Conservation (phyloP, 2,888 invertebrate genomes). For the Megaustenia siamemsis region DNA sequence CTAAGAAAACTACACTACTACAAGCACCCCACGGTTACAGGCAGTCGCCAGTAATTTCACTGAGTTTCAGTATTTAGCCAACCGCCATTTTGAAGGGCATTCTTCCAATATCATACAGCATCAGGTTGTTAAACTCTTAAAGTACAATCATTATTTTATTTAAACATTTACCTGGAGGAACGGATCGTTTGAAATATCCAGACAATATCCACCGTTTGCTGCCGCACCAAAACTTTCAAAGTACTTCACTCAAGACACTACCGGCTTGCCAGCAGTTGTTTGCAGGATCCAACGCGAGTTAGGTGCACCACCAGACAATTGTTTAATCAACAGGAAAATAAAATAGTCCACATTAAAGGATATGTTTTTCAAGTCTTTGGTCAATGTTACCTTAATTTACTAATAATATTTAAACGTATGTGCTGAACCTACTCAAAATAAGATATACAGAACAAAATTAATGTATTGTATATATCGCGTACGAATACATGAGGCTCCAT, state of each 20-base stretch:
- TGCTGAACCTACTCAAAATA: not conserved
- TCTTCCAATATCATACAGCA: conserved; percentile 11
- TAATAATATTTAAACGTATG: not conserved
- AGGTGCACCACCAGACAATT: not conserved
- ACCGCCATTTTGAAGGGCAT: conserved; percentile 47
- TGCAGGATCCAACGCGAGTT: conserved; percentile 41
- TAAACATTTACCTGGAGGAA: conserved; percentile 22
- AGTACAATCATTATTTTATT: not conserved
- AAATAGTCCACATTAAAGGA: conserved; percentile 17
- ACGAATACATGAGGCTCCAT: not conserved
- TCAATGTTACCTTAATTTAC: not conserved
- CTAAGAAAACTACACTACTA: too few relatives aligned
- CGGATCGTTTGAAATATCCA: conserved; percentile 34
- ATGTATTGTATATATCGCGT: not conserved
- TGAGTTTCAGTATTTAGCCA: too few relatives aligned
- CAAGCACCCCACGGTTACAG: too few relatives aligned
- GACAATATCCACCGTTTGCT: conserved; percentile 29
- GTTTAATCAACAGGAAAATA: conserved; percentile 18
- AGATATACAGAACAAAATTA: not conserved
- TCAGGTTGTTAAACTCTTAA: conserved; percentile 32
- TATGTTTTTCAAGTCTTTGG: not conserved
- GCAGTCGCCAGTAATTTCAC: too few relatives aligned
- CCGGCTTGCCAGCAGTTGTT: conserved; percentile 35
- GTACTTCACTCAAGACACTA: conserved; percentile 10
- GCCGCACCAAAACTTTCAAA: conserved; percentile 21